Base-by-base conservation (phyloP, 2,888 invertebrate genomes). In the Parthenolecanium corni region DNA sequence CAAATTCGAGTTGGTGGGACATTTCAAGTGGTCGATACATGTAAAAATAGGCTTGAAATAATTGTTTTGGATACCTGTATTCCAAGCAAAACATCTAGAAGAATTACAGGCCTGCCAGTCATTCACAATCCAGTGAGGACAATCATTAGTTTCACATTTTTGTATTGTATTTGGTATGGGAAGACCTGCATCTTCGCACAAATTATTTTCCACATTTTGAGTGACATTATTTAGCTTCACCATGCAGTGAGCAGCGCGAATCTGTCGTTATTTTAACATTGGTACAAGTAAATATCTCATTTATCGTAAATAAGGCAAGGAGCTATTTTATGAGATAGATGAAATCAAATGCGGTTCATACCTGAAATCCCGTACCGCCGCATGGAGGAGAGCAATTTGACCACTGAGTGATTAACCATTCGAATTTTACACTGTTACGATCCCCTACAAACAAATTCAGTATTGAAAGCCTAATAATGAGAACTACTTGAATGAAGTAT, bases 401-500 rank as follows among this genome's bases (percentile, higher is more conserved):
- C 94, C 94, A 95, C 11, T 85, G 83, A 0, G 86, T 84, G 12
- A 85, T 81, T 71, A 81, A 78, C 91, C 91, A 92, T 67, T 83
- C 82, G 72, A 86, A 89, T 69, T 82, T 76, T 67, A 83, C 70
- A 69, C 78, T 75, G 66, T 73, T 73, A 66, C 74, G 68, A 56
- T 71, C 72, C 12, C 73, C 73, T 71, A 66, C 31, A 66, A 66
- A 12, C 1, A 1, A 23, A n/a, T n/a, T n/a, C n/a, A n/a, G n/a
- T n/a, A n/a, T n/a, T n/a, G n/a, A n/a, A n/a, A n/a, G n/a, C n/a
- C n/a, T n/a, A n/a, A n/a, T n/a, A n/a, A n/a, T n/a, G n/a, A n/a
- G n/a, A n/a, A n/a, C n/a, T n/a, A n/a, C n/a, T n/a, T n/a, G n/a
- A n/a, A n/a, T n/a, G n/a, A n/a, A n/a, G n/a, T n/a, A n/a, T n/a